Base-by-base conservation (phyloP, 2,888 invertebrate genomes). In the Mythimna impura region DNA sequence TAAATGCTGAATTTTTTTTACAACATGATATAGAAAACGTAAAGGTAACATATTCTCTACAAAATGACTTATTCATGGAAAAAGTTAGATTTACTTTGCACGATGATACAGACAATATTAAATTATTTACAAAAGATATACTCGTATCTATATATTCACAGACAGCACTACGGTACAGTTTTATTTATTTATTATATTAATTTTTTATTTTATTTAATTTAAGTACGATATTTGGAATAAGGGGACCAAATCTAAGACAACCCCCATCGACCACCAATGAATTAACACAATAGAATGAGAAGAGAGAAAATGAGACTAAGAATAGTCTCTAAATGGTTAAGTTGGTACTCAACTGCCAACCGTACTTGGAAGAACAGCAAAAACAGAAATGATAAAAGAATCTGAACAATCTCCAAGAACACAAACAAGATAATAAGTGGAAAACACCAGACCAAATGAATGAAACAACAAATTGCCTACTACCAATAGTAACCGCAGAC, bases 61-160 rank as follows among this genome's bases (percentile, higher is more conserved):
- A 60, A 60, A 20, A 25, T 61, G 12, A 30, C 36, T 64, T 25
- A 75, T 47, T 69, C 68, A 74, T n/a, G 17, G 34, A 25, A 9
- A 50, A 65, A 58, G n/a, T 22, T 20, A 20, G 25, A 57, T 40
- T 61, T 40, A n/a, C 3, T 25, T 57, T 7, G 7, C 17, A 8
- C 17, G 9, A 20, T 30, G 55, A 55, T 7, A 17, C 17, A 17
- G 47, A 55, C 25, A 25, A 5, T 12, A 14, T 14, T 12, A 9
- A 36, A 8, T 36, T 0, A 36, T 0, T 6, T 8, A 36, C 2
- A 2, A 2, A 36, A 36, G 9, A 36, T 36, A 36, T 55, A 25
- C 17, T 12, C 0, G 22, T 1, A 5, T 54, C 12, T 25, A 12
- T 25, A 55, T 55, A 1, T 55, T 55, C 7, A 55, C 14, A 25